Conservation (phyloP, 2,113 vertebrate species). For the Rhinogobius similis region DNA sequence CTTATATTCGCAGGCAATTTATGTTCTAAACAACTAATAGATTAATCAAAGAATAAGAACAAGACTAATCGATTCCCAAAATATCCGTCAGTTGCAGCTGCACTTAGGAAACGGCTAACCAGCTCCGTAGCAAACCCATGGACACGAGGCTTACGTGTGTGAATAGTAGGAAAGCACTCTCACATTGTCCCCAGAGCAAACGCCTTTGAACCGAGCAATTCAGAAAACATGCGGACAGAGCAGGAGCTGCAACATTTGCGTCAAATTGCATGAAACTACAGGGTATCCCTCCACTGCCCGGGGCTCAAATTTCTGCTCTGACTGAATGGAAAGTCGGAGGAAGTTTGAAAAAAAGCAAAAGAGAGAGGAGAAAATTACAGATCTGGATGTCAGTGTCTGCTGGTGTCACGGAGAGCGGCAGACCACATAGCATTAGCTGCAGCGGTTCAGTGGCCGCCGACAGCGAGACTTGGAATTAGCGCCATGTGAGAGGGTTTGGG, state of each 20-base stretch:
- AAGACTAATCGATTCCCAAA: too few relatives aligned
- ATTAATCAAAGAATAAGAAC: too few relatives aligned
- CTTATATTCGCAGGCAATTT: too few relatives aligned
- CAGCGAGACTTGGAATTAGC: conserved; percentile 48
- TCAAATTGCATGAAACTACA: conserved; percentile 39
- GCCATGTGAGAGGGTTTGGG: conserved; percentile 32
- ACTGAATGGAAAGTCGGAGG: conserved; percentile 56
- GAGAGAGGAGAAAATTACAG: conserved; percentile 67
- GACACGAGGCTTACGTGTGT: not conserved
- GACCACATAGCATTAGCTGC: conserved; percentile 49
- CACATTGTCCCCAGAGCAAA: not conserved
- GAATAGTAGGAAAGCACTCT: not conserved
- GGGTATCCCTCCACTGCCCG: conserved; percentile 60
- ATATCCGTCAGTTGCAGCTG: too few relatives aligned
- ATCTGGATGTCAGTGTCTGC: conserved; percentile 64
- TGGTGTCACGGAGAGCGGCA: conserved; percentile 61
- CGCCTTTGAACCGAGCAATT: not conserved
- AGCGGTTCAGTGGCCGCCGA: conserved; percentile 42
- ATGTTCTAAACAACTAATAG: too few relatives aligned
- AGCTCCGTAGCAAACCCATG: too few relatives aligned
- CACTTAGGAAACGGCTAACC: too few relatives aligned
- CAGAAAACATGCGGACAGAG: not conserved
- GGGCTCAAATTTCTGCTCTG: conserved; percentile 52
- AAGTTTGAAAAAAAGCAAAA: conserved; percentile 41
- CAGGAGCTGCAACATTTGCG: conserved; percentile 12